These are phyloP conservation scores for Leptosomus discolor DNA, from an alignment of 2,113 vertebrate species.

Conservation along the genomic window DNA sequence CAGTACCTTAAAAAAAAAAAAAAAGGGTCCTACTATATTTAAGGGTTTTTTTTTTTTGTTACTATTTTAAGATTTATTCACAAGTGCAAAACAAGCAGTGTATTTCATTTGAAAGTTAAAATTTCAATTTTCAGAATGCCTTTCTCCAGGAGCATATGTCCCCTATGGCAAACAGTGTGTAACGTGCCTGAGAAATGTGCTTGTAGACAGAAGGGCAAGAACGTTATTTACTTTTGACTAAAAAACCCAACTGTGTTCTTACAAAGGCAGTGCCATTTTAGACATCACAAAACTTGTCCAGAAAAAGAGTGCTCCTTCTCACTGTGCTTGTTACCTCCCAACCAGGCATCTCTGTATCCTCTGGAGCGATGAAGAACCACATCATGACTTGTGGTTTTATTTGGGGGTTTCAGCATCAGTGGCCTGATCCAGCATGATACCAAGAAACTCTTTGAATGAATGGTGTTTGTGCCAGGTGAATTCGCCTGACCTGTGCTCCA, in stretches of 20 bases:
- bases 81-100: not conserved
- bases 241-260: not conserved
- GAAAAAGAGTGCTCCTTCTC: not conserved
- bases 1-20: not conserved
- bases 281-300: not conserved
- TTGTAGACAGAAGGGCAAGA: not conserved
- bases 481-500: not conserved
- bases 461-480: not conserved
- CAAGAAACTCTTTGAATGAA: not conserved
- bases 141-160: not conserved
- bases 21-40: not conserved
- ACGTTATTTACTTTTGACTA: not conserved
- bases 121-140: not conserved
- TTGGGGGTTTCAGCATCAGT: not conserved
- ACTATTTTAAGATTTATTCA: not conserved
- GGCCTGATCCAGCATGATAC: not conserved
- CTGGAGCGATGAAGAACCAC: not conserved
- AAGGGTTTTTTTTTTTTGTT: not conserved
- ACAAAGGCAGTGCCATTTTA: not conserved
- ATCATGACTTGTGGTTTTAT: not conserved
- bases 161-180: not conserved
- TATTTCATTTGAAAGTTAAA: not conserved
- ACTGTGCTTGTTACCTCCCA: not conserved
- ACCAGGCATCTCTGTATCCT: not conserved
- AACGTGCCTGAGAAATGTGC: accelerated